A percentile compares a stretch with the other conserved stretches of the same genome.
These are phyloP conservation scores for Chaetophractus vellerosus DNA, from an alignment of 2,797 vertebrate species.

Conservation along the genomic window DNA sequence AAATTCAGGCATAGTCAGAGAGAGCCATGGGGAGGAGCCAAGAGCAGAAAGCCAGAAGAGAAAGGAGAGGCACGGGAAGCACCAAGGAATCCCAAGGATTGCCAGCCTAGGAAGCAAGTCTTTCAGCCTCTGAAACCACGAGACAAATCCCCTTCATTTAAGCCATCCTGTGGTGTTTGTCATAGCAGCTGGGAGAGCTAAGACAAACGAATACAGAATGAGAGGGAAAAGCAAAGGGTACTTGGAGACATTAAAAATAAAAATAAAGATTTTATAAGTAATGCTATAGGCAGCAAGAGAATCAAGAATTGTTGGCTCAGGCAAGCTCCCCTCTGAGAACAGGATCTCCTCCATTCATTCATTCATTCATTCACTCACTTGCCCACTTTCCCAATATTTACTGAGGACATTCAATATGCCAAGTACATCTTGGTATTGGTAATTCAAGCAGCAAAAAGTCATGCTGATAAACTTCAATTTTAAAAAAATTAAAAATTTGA, in stretches of 20 bases:
- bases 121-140: too few relatives aligned
- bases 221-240: background rate
- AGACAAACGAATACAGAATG: background rate
- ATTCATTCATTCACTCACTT: background rate
- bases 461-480: background rate
- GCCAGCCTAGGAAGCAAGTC: too few relatives aligned
- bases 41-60: too few relatives aligned
- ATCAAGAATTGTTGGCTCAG: background rate
- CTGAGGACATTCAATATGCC: background rate
- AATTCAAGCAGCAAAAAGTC: background rate
- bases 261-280: background rate
- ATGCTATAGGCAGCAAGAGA: background rate
- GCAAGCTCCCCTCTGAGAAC: background rate
- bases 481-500: too few relatives aligned
- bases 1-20: too few relatives aligned
- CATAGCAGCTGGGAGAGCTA: too few relatives aligned
- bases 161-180: too few relatives aligned
- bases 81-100: too few relatives aligned
- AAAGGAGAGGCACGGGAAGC: too few relatives aligned
- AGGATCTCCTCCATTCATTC: background rate
- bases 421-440: background rate
- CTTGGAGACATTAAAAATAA: slow-evolving; percentile 1
- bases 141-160: too few relatives aligned
- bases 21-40: too few relatives aligned
- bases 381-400: background rate